Percentiles rank a stretch among this genome's conserved stretches.
Conservation (phyloP, 2,113 vertebrate species). For the Agapornis roseicollis region DNA sequence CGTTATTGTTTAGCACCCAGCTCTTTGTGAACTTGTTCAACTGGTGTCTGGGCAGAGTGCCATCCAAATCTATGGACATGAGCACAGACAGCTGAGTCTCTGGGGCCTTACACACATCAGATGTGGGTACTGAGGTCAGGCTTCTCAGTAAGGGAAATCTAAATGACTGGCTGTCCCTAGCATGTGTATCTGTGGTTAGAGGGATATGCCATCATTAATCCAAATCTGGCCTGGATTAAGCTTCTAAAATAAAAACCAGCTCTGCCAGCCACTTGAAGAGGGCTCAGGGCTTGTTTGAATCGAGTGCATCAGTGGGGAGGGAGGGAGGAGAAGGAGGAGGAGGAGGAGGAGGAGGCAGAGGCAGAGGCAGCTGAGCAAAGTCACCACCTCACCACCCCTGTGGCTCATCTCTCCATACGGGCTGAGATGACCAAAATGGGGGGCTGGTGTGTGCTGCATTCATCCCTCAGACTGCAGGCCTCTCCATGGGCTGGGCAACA, state of each 20-base stretch:
- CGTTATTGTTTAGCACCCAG: slow-evolving; percentile 57
- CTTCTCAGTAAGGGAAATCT: slow-evolving; percentile 51
- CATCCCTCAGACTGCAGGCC: not conserved
- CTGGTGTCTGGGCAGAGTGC: slow-evolving; percentile 56
- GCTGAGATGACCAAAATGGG: not conserved
- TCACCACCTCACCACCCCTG: not conserved
- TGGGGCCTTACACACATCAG: slow-evolving; percentile 37
- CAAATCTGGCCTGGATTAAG: slow-evolving; percentile 68
- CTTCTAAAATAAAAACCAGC: slow-evolving; percentile 74
- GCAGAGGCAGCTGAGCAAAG: not conserved
- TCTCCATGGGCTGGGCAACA: not conserved
- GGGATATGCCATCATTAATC: slow-evolving; percentile 54
- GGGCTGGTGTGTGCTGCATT: not conserved
- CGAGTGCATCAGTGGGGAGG: not conserved
- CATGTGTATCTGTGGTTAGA: slow-evolving; percentile 70
- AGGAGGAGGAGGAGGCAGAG: not conserved
- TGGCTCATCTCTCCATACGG: not conserved
- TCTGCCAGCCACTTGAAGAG: slow-evolving; percentile 56
- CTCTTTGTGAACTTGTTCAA: slow-evolving; percentile 51
- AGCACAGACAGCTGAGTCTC: slow-evolving; percentile 32
- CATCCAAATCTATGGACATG: not conserved
- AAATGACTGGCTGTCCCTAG: slow-evolving; percentile 55
- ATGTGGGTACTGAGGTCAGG: slow-evolving; percentile 57
- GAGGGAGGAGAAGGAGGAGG: not conserved
- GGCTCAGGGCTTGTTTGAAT: not conserved